A percentile compares a stretch with the other conserved stretches of the same genome.
Conservation (phyloP, 2,113 vertebrate genomes). For the Propithecus coquereli region DNA sequence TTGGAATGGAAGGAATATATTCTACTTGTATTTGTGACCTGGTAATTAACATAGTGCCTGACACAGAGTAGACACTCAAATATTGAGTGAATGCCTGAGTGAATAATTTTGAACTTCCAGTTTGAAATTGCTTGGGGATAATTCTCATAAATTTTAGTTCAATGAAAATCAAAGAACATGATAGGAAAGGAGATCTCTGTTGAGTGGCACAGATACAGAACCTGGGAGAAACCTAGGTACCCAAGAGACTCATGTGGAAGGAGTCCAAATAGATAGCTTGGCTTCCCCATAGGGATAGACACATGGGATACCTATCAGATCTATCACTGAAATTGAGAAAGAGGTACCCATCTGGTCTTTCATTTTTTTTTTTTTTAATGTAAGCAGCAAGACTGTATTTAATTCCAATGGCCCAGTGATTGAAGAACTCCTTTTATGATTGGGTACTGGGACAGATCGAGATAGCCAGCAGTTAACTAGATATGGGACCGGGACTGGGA, state of each 20-base stretch:
- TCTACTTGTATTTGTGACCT: not conserved
- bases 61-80: not conserved
- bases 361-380: not conserved
- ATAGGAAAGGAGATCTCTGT: not conserved
- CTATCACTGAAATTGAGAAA: not conserved
- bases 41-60: not conserved
- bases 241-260: not conserved
- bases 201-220: not conserved
- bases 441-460: not conserved
- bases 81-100: not conserved
- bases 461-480: not conserved
- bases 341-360: not conserved
- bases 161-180: not conserved
- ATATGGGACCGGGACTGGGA: not conserved
- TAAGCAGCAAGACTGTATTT: not conserved
- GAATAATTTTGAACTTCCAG: constrained; percentile 18
- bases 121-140: not conserved
- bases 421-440: not conserved
- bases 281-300: not conserved
- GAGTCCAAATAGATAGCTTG: not conserved
- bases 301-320: not conserved
- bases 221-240: not conserved
- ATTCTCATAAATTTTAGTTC: not conserved
- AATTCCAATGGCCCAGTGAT: not conserved
- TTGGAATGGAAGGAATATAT: not conserved